A percentile compares a stretch with the other conserved stretches of the same genome.
These are phyloP conservation scores for Brachypalpus laphriformis DNA, from an alignment of 2,888 invertebrate genomes.

Conservation along the genomic window DNA sequence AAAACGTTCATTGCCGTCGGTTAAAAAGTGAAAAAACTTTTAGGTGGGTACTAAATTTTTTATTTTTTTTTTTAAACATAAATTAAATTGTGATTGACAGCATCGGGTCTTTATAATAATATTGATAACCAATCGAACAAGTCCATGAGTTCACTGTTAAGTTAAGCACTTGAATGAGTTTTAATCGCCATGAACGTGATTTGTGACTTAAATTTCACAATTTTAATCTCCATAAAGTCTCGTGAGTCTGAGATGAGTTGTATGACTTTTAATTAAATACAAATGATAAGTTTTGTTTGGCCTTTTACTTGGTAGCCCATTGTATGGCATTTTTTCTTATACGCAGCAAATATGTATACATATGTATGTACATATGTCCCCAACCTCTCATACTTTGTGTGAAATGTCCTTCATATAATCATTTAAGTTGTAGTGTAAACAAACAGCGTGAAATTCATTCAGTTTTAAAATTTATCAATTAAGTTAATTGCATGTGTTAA, in stretches of 20 bases:
- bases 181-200: neutral
- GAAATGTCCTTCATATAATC: neutral
- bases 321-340: neutral
- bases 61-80: conserved; percentile 6
- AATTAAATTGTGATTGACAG: neutral
- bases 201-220: neutral
- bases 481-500: conserved; percentile 30
- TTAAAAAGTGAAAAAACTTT: conserved; percentile 4
- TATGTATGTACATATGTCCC: no score
- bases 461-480: conserved; percentile 7
- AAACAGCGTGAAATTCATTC: conserved; percentile 1
- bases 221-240: conserved; percentile 11
- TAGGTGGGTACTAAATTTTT: conserved; percentile 35
- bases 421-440: neutral
- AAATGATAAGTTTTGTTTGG: neutral
- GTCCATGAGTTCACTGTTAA: neutral
- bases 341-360: neutral
- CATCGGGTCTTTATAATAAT: neutral
- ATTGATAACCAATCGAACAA: neutral
- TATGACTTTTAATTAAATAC: neutral
- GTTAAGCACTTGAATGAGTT: neutral
- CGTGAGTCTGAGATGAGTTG: conserved; percentile 15
- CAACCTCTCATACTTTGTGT: neutral
- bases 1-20: conserved; percentile 31
- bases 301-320: neutral